phyloP scores from a whole-genome alignment of 2,113 vertebrate genomes.

The Egretta garzetta region DNA sequence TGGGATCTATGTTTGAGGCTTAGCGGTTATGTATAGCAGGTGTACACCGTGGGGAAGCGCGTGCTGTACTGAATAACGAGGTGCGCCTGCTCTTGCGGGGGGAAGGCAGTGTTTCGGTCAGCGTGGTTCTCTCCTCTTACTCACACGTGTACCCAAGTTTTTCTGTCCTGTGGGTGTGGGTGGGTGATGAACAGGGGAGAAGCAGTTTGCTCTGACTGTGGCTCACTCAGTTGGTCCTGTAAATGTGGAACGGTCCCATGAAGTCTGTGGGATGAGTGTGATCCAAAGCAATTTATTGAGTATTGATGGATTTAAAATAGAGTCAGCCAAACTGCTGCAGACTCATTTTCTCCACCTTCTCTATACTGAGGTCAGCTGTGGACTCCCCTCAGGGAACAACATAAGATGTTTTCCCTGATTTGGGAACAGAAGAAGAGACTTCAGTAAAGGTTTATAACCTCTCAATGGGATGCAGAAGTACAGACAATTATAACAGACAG shows the following conservation, averaged over 20 bases:
- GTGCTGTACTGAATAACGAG: not conserved
- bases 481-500: not conserved
- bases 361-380: not conserved
- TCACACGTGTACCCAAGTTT: rapidly evolving
- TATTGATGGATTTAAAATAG: not conserved
- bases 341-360: not conserved
- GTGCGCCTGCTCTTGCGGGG: not conserved
- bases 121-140: not conserved
- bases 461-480: not conserved
- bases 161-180: not conserved
- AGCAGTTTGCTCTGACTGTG: not conserved
- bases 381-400: not conserved
- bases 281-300: not conserved
- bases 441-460: not conserved
- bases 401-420: not conserved
- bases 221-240: not conserved
- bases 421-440: not conserved
- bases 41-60: not conserved
- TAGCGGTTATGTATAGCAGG: not conserved
- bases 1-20: not conserved
- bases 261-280: not conserved
- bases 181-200: not conserved
- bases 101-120: not conserved
- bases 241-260: not conserved
- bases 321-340: not conserved